Evolutionary conservation across 2,888 invertebrate genomes (phyloP).

Genomic region (Lycocerus yunnanus): DNA sequence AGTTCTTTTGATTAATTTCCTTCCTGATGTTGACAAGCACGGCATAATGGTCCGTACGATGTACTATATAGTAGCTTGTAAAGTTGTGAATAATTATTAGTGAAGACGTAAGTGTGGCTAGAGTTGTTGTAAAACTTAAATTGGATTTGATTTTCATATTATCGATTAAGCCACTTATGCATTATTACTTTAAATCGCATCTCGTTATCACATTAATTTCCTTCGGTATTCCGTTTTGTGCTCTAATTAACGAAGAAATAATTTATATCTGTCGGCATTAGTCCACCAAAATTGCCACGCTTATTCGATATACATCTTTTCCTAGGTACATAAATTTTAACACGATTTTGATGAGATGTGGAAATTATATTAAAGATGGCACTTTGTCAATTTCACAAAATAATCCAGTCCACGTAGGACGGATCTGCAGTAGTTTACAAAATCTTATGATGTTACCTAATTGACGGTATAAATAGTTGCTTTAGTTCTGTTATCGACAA

Average conservation of each 20-base stretch:
- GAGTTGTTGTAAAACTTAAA: not conserved
- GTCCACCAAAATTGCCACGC: conserved; percentile 14
- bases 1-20: not conserved
- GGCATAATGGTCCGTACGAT: not conserved
- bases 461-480: not conserved
- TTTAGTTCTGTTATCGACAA: not conserved
- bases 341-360: conserved; percentile 3
- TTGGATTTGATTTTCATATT: not conserved
- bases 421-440: too few relatives aligned
- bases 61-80: too few relatives aligned
- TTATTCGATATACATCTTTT: conserved; percentile 8
- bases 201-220: conserved; percentile 9
- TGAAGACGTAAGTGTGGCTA: not conserved
- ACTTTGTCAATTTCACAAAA: conserved; percentile 1
- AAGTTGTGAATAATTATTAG: not conserved
- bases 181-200: conserved; percentile 11
- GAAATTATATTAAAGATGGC: conserved; percentile 6
- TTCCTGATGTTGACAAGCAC: not conserved
- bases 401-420: not conserved
- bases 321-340: conserved; percentile 5
- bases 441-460: too few relatives aligned
- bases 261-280: conserved; percentile 17
- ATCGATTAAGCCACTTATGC: not conserved
- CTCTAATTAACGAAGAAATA: conserved; percentile 16
- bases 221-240: conserved; percentile 14